Conservation (phyloP, 64 coral and sea anemone species). For the Actinia equina region DNA sequence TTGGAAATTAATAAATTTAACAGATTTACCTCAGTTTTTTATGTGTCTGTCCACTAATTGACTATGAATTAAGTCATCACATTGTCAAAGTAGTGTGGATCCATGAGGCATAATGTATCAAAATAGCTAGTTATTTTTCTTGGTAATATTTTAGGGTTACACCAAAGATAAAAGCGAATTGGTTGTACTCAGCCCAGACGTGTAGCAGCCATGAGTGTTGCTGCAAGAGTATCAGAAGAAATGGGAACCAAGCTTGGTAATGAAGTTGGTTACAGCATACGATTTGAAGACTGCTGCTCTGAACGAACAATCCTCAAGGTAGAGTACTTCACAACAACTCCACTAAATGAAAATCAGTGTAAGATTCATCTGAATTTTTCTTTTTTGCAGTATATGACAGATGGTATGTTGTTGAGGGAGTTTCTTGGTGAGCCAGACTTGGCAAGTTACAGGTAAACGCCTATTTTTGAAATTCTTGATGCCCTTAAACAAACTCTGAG, state of each 20-base stretch:
- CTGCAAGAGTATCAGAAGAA: constrained; percentile 95
- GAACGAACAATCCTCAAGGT: constrained; percentile 97
- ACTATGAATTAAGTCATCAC: too few species aligned
- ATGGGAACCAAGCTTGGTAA: constrained; percentile 98
- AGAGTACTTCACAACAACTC: too few species aligned
- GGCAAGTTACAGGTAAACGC: constrained; percentile 83
- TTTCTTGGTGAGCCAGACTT: constrained; percentile 97
- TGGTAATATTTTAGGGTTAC: constrained; percentile 23
- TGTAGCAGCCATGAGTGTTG: constrained; percentile 99
- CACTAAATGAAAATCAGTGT: background rate
- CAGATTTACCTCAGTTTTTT: too few species aligned
- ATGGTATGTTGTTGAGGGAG: constrained; percentile 94
- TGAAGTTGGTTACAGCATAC: constrained; percentile 98
- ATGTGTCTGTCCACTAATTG: too few species aligned
- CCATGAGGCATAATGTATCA: too few species aligned
- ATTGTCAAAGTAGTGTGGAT: too few species aligned
- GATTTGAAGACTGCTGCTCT: constrained; percentile 96
- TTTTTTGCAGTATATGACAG: constrained; percentile 87
- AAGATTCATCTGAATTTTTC: background rate
- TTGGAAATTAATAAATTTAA: too few species aligned
- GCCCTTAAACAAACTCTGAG: too few species aligned
- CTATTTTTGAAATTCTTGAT: background rate
- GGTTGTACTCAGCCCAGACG: constrained; percentile 95
- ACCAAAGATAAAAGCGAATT: constrained; percentile 92
- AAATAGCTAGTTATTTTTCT: background rate